A percentile compares a stretch with the other conserved stretches of the same genome.
Evolutionary conservation across 2,888 invertebrate genomes (phyloP).

Genomic region (Pelosia muscerda): DNA sequence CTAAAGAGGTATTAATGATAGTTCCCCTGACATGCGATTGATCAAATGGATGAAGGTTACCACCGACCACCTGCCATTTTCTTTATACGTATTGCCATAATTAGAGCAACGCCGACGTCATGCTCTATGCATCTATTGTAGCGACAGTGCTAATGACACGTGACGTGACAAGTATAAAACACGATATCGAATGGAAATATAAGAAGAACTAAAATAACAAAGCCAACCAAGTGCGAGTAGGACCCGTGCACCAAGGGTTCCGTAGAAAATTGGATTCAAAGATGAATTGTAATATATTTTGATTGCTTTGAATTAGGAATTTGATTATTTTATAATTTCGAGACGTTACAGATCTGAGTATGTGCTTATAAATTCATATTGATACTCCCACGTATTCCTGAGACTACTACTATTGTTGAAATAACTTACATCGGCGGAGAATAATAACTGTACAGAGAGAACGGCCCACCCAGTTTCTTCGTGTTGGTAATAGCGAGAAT

Average conservation of each 20-base stretch:
- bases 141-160: constrained; percentile 17
- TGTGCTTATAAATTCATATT: no score
- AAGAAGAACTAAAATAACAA: no score
- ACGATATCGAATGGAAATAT: no score
- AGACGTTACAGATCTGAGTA: no score
- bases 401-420: no score
- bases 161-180: constrained; percentile 14
- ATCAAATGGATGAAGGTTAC: constrained; percentile 35
- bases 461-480: constrained; percentile 13
- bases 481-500: constrained; percentile 5
- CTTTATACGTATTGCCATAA: constrained; percentile 38
- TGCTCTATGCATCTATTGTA: constrained; percentile 11
- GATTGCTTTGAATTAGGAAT: no score
- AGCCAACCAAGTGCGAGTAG: no score
- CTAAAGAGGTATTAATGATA: constrained; percentile 45
- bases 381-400: no score
- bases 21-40: constrained; percentile 32
- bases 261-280: no score
- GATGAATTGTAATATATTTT: no score
- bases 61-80: constrained; percentile 42
- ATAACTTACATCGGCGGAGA: constrained; percentile 9
- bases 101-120: constrained; percentile 36
- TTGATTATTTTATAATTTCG: no score
- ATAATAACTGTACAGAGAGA: constrained; percentile 3
- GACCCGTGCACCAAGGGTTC: no score